These are phyloP conservation scores for Centropus unirufus DNA, from an alignment of 2,113 vertebrate species.

Conservation along the genomic window DNA sequence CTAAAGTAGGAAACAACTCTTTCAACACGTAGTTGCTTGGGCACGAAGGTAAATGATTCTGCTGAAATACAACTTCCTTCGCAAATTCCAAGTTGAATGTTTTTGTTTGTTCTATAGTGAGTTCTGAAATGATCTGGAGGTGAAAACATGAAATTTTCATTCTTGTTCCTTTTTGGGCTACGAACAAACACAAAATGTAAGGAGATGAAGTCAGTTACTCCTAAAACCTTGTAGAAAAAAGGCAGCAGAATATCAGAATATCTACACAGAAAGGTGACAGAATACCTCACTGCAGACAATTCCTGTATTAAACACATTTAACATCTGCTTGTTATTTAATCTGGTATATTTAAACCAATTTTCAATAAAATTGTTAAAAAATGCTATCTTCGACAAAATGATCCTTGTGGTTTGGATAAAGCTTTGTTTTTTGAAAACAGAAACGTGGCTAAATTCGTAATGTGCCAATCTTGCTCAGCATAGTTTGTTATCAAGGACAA, in stretches of 20 bases:
- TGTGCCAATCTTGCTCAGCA: neutral
- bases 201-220: neutral
- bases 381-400: neutral
- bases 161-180: neutral
- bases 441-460: neutral
- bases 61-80: neutral
- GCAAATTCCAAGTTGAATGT: neutral
- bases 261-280: neutral
- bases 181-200: neutral
- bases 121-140: neutral
- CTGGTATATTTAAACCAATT: neutral
- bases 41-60: neutral
- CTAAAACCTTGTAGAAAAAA: neutral
- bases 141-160: neutral
- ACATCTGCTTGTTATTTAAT: neutral
- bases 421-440: neutral
- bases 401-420: neutral
- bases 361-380: neutral
- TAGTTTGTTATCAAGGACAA: neutral
- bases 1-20: neutral
- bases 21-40: neutral
- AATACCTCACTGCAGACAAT: neutral
- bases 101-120: neutral
- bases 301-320: neutral
- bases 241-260: neutral